Conservation (phyloP, 2,113 vertebrate species). For the Otolemur garnettii region DNA sequence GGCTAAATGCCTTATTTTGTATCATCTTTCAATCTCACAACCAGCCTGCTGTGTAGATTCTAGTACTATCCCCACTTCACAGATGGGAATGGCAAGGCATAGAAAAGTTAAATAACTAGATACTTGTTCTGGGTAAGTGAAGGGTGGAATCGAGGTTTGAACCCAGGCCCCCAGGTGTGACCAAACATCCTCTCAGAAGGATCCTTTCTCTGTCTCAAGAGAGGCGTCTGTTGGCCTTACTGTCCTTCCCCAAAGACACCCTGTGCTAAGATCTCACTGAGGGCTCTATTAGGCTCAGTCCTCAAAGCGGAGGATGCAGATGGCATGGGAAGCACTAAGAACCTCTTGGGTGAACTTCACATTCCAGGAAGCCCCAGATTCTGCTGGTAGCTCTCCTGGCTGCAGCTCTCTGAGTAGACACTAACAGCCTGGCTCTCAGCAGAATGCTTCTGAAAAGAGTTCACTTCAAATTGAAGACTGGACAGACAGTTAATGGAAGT, state of each 20-base stretch:
- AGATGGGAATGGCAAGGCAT: background rate
- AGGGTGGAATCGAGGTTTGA: background rate
- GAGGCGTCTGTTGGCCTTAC: background rate
- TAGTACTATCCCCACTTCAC: background rate
- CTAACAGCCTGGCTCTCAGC: background rate
- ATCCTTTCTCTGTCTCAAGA: background rate
- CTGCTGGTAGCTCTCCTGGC: background rate
- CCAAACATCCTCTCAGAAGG: background rate
- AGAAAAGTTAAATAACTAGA: background rate
- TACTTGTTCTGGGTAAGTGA: background rate
- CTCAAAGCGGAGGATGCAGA: background rate
- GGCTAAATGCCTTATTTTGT: background rate
- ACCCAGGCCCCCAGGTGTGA: background rate
- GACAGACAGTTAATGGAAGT: background rate
- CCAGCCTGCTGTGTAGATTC: background rate
- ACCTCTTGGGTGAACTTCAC: background rate
- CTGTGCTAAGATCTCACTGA: background rate
- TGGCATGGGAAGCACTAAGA: background rate
- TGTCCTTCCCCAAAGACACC: conserved; percentile 12
- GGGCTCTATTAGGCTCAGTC: background rate
- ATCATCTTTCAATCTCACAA: background rate
- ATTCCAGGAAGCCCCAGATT: background rate
- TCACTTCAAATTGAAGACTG: background rate
- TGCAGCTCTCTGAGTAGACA: background rate
- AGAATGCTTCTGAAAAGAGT: background rate